phyloP scores from a whole-genome alignment of 2,113 vertebrate species.

The Galbula dea region DNA sequence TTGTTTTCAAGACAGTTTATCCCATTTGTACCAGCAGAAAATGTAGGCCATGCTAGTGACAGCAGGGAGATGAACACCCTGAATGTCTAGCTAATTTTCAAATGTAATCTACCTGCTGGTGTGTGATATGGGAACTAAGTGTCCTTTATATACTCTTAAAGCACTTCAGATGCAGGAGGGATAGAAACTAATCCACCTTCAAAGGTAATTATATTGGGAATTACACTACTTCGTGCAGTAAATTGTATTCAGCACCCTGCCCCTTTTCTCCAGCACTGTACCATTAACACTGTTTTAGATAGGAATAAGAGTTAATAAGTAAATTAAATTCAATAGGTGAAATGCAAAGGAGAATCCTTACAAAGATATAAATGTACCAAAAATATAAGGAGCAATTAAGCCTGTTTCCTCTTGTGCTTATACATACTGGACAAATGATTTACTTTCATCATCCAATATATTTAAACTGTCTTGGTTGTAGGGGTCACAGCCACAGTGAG shows the following conservation, averaged over 20 bases:
- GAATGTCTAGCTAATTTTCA: conserved; percentile 29
- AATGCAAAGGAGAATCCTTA: conserved; percentile 1
- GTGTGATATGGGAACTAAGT: conserved; percentile 7
- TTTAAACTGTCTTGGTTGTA: conserved; percentile 22
- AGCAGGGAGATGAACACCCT: background rate
- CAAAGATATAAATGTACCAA: background rate
- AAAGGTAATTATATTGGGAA: conserved; percentile 67
- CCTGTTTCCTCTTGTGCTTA: conserved; percentile 29
- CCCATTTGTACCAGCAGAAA: conserved; percentile 32
- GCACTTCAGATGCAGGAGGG: background rate
- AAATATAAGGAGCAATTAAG: background rate
- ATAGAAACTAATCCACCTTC: conserved; percentile 32
- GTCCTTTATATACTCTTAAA: conserved; percentile 8
- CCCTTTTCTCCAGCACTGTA: background rate
- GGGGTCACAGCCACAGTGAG: conserved; percentile 57
- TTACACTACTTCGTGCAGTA: conserved; percentile 59
- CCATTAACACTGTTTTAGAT: background rate
- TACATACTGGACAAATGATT: background rate
- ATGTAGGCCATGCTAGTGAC: background rate
- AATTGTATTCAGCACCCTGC: conserved; percentile 30
- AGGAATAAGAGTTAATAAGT: conserved; percentile 26
- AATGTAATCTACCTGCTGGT: conserved; percentile 3
- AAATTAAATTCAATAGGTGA: background rate
- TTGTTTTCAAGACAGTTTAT: conserved; percentile 34
- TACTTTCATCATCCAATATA: conserved; percentile 18